phyloP scores from a whole-genome alignment of 2,888 invertebrate species.

The Drosophila diplacantha region DNA sequence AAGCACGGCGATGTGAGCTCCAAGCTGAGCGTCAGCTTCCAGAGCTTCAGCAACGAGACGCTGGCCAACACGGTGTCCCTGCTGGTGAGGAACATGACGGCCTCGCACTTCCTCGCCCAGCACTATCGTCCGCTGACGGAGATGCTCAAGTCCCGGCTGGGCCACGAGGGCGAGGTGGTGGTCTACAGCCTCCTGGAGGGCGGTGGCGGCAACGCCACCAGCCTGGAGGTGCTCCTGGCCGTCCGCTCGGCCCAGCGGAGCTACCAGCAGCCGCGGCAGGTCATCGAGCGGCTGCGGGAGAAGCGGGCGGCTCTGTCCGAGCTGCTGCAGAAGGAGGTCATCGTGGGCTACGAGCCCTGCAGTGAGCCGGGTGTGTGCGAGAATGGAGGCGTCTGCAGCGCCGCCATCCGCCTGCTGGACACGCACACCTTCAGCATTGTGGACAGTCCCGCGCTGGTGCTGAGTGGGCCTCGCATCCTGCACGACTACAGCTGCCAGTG shows the following conservation, averaged over 20 bases:
- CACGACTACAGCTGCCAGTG: slow-evolving; percentile 90
- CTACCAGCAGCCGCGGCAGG: slow-evolving; percentile 82
- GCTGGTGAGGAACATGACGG: slow-evolving; percentile 85
- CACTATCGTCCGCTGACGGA: slow-evolving; percentile 87
- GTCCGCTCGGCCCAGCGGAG: slow-evolving; percentile 80
- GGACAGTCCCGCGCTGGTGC: slow-evolving; percentile 88
- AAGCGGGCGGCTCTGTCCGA: slow-evolving; percentile 83
- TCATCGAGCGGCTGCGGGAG: slow-evolving; percentile 82
- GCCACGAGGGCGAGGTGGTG: slow-evolving; percentile 82
- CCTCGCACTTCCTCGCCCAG: slow-evolving; percentile 86
- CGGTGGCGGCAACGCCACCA: slow-evolving; percentile 71
- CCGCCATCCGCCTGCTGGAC: slow-evolving; percentile 83
- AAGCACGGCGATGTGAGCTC: slow-evolving; percentile 91
- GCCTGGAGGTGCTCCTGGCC: slow-evolving; percentile 83
- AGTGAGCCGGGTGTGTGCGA: slow-evolving; percentile 83
- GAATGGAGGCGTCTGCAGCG: slow-evolving; percentile 88
- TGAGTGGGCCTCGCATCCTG: slow-evolving; percentile 88
- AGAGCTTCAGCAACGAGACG: slow-evolving; percentile 88
- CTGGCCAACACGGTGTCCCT: slow-evolving; percentile 90
- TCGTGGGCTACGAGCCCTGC: slow-evolving; percentile 89
- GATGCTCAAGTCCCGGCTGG: slow-evolving; percentile 82
- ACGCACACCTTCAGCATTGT: slow-evolving; percentile 80
- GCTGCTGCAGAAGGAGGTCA: slow-evolving; percentile 81
- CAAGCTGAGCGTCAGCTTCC: slow-evolving; percentile 89
- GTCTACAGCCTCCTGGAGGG: slow-evolving; percentile 84